A percentile compares a stretch with the other conserved stretches of the same genome.
phyloP scores from a whole-genome alignment of 2,113 vertebrate genomes.

The Apus apus region DNA sequence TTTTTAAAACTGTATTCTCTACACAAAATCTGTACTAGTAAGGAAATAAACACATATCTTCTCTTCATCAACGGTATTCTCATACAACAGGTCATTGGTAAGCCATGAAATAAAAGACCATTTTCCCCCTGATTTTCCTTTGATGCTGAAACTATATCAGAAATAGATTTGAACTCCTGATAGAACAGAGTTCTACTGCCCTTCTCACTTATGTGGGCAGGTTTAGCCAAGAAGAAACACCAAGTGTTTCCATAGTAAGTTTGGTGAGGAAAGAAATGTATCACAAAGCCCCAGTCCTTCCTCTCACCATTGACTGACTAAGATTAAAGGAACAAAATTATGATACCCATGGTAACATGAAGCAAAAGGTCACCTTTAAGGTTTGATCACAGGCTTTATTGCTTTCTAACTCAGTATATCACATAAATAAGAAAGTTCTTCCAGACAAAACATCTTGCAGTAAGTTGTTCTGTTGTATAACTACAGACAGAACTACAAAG shows the following conservation, averaged over 20 bases:
- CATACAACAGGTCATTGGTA: not conserved
- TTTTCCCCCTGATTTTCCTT: not conserved
- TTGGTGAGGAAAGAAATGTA: not conserved
- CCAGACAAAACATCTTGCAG: slow-evolving; percentile 22
- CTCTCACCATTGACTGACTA: not conserved
- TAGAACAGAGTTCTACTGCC: not conserved
- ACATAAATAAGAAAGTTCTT: slow-evolving; percentile 5
- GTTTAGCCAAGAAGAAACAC: not conserved
- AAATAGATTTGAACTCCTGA: slow-evolving; percentile 18
- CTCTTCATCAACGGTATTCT: not conserved
- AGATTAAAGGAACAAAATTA: slow-evolving; percentile 17
- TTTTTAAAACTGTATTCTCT: not conserved
- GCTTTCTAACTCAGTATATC: not conserved
- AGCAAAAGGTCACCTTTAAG: slow-evolving; percentile 5
- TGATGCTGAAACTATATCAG: not conserved
- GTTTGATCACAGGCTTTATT: not conserved
- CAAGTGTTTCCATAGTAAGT: not conserved
- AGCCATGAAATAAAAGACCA: not conserved
- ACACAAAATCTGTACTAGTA: not conserved
- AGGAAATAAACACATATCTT: not conserved
- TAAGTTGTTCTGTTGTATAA: slow-evolving; percentile 10
- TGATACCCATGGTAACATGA: not conserved
- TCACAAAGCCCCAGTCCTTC: not conserved
- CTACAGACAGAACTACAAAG: not conserved
- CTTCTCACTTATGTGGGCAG: not conserved